A percentile compares a stretch with the other conserved stretches of the same genome.
Evolutionary conservation across 92 coral and sea anemone genomes (phyloP).

Genomic region (Epizoanthus fatuus): DNA sequence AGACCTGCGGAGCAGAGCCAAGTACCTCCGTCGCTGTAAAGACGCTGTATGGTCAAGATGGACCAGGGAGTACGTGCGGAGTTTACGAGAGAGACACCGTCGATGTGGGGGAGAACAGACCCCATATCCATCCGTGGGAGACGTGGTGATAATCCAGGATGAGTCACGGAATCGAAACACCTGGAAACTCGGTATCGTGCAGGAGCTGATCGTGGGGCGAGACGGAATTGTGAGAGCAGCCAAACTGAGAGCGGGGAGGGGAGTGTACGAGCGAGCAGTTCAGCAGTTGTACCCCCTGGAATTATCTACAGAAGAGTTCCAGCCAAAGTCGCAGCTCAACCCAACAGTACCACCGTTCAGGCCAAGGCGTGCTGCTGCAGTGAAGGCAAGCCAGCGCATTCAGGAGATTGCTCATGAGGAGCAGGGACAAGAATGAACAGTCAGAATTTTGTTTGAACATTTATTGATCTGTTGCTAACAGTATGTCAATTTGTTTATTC

Average conservation of each 20-base stretch:
- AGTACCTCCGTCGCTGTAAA: conserved; percentile 6
- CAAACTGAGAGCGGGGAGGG: background rate
- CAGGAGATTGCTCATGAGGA: no score
- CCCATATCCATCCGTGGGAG: no score
- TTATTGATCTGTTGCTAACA: no score
- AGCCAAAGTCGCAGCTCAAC: no score
- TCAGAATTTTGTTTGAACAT: no score
- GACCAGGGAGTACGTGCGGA: background rate
- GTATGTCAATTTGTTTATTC: no score
- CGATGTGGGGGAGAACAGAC: background rate
- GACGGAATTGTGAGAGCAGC: background rate
- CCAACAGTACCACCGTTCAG: no score
- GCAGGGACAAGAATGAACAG: no score
- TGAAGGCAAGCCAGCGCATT: no score
- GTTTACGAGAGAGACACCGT: background rate
- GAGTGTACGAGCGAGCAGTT: background rate
- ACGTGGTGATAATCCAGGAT: background rate
- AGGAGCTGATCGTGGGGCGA: background rate
- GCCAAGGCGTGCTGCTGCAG: no score
- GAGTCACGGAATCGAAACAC: background rate
- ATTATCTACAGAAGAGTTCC: no score
- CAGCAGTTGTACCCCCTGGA: background rate
- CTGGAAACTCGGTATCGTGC: background rate
- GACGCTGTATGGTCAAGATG: background rate
- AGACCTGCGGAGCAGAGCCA: background rate